Percentiles rank a stretch among this genome's conserved stretches.
Evolutionary conservation across 2,797 vertebrate species (phyloP).

Genomic region (Eleutherodactylus coqui): DNA sequence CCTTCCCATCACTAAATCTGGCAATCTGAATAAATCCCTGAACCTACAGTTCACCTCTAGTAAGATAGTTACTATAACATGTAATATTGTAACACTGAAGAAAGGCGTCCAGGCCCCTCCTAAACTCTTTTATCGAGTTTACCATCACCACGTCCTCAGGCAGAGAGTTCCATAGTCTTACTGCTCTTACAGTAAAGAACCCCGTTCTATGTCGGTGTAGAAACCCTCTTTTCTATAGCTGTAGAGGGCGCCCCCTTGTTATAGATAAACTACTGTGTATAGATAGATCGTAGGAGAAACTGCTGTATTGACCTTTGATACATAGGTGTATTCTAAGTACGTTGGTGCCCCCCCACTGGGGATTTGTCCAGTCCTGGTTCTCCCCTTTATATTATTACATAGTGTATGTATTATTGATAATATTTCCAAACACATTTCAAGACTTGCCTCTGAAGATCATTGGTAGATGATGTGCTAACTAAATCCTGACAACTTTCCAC

Average conservation of each 20-base stretch:
- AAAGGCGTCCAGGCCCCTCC: too few relatives aligned
- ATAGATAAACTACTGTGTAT: too few relatives aligned
- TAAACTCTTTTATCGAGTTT: too few relatives aligned
- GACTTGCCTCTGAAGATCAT: not conserved
- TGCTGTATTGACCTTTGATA: not conserved
- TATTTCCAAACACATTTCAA: not conserved
- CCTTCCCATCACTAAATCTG: too few relatives aligned
- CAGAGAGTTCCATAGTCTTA: too few relatives aligned
- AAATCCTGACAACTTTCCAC: not conserved
- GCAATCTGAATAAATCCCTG: too few relatives aligned
- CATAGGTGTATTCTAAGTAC: not conserved
- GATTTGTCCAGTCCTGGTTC: not conserved
- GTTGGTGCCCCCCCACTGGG: accelerated
- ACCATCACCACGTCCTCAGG: too few relatives aligned
- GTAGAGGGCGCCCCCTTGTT: not conserved
- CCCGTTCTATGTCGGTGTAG: not conserved
- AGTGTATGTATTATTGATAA: not conserved
- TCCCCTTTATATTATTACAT: not conserved
- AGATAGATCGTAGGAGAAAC: too few relatives aligned
- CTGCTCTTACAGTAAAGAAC: too few relatives aligned
- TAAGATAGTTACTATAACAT: too few relatives aligned
- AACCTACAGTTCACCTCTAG: too few relatives aligned
- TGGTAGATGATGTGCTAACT: not conserved
- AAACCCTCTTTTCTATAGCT: not conserved
- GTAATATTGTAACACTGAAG: too few relatives aligned